Evolutionary conservation across 2,888 invertebrate genomes (phyloP).

Genomic region (Masnerella sp.): DNA sequence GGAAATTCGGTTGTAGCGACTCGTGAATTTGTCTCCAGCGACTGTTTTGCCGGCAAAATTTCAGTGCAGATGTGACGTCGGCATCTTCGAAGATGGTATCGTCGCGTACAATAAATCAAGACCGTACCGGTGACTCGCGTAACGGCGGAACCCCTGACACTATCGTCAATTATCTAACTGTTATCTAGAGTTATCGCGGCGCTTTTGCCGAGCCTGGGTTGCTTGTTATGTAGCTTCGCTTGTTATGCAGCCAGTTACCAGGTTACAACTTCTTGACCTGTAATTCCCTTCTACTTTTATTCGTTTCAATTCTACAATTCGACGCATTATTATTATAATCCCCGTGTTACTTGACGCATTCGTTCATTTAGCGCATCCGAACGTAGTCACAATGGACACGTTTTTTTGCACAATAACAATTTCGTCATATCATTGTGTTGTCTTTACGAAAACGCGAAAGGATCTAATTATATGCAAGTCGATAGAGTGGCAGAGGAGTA

Average conservation of each 20-base stretch:
- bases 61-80: conserved; percentile 19
- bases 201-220: background rate
- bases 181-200: conserved; percentile 29
- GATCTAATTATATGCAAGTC: too few relatives aligned
- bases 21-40: too few relatives aligned
- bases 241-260: conserved; percentile 37
- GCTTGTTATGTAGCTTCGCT: conserved; percentile 32
- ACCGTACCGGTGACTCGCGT: conserved; percentile 33
- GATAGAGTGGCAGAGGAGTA: too few relatives aligned
- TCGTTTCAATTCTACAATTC: conserved; percentile 10
- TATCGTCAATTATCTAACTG: conserved; percentile 48
- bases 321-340: background rate
- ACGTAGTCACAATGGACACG: too few relatives aligned
- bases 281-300: conserved; percentile 23
- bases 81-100: conserved; percentile 44
- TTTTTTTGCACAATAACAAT: too few relatives aligned
- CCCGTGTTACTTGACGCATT: too few relatives aligned
- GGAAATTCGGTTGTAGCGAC: too few relatives aligned
- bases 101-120: conserved; percentile 43
- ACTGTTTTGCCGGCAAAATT: conserved; percentile 39
- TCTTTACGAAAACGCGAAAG: too few relatives aligned
- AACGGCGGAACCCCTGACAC: conserved; percentile 39
- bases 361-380: too few relatives aligned
- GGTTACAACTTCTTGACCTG: conserved; percentile 34
- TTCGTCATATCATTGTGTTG: too few relatives aligned